Conservation (phyloP, 2,113 vertebrate genomes). For the Tychaedon coryphoeus region DNA sequence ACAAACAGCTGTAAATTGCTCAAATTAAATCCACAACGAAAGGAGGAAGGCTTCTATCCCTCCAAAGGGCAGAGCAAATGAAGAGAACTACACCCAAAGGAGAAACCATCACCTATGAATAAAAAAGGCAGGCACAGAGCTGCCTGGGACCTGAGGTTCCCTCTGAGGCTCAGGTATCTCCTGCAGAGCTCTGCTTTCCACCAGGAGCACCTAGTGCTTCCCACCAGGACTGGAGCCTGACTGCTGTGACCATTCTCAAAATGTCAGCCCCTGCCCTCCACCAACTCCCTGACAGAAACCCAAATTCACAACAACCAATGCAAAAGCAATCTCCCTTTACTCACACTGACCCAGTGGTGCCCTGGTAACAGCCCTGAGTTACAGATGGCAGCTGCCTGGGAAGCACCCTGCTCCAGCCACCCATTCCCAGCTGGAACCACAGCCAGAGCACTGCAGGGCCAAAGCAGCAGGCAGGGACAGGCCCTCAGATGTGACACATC, state of each 20-base stretch:
- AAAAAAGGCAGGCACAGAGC: neutral
- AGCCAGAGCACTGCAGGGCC: neutral
- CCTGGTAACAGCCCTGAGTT: neutral
- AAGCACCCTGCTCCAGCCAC: neutral
- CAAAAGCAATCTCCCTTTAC: neutral
- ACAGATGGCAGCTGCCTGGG: neutral
- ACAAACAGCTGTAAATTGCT: neutral
- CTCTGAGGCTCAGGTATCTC: neutral
- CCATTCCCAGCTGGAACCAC: neutral
- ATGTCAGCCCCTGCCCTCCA: rapidly evolving
- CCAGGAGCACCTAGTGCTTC: neutral
- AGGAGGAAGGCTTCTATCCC: neutral
- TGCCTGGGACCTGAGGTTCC: neutral
- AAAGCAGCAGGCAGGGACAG: neutral
- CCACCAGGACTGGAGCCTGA: rapidly evolving
- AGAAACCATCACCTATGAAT: neutral
- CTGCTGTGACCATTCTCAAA: neutral
- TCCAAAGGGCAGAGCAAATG: neutral
- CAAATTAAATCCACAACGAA: neutral
- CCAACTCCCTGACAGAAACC: neutral
- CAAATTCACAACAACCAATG: neutral
- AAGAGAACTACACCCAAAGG: neutral
- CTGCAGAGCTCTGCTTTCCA: neutral
- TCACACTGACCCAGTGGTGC: neutral
- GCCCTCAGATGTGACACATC: too few species aligned